Base-by-base conservation (phyloP, 2,888 invertebrate species). In the Escarpia spicata region DNA sequence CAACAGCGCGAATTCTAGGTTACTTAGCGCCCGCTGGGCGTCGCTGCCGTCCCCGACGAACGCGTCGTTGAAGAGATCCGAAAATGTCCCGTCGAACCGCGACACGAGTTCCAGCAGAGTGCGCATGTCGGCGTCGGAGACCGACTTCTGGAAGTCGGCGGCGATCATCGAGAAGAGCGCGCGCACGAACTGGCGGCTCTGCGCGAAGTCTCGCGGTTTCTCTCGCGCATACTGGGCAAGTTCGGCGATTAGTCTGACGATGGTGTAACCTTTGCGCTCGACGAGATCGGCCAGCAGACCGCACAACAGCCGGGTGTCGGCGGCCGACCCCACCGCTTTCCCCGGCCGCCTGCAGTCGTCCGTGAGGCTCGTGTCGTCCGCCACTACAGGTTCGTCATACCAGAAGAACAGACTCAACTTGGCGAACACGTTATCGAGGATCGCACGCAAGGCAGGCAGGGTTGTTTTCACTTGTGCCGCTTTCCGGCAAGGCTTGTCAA, bases 181-280 rank as follows among this genome's bases (percentile, higher is more conserved):
- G 75, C 75, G n/a, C 75, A 75, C 75, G 75, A 75, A 75, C 75
- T 75, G 75, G 0, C 75, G 75, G 75, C 75, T 19, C 75, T 26
- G 75, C 19, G 75, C 75, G 75, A 75, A 75, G 75, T 75, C 75
- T 75, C 75, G 75, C 75, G 75, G 75, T n/a, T 75, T 75, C n/a
- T 75, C 75, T 26, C n/a, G 75, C 75, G 75, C 19, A 26, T 26
- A 75, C 75, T 75, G 75, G 19, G 75, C 75, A 0, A 75, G 75
- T 26, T 75, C 75, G 6, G 75, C 75, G 75, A 75, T 26, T 6
- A 75, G n/a, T 75, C 75, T 75, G 75, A 75, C 75, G n/a, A 75
- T 75, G 75, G 75, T 75, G 75, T 75, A 75, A 26, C 75, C 75
- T 26, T 75, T 75, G 75, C 75, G 75, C 26, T 75, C 75, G 75